phyloP scores from a whole-genome alignment of 2,113 vertebrate species.

The Budorcas taxicolor region DNA sequence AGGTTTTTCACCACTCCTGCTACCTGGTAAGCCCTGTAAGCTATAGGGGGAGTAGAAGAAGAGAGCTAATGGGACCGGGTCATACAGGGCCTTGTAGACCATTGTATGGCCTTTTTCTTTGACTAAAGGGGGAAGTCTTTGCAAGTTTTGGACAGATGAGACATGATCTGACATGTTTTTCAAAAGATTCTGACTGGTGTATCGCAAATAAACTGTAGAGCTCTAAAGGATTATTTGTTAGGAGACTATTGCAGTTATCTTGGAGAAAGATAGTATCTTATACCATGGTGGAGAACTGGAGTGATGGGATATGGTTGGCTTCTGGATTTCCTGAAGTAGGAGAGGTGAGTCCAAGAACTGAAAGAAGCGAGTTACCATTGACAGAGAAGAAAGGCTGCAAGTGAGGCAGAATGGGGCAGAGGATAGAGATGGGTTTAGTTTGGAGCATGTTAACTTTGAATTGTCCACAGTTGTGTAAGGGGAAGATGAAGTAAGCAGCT shows the following conservation, averaged over 20 bases:
- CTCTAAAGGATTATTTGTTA: background rate
- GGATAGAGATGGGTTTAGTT: background rate
- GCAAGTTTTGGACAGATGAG: background rate
- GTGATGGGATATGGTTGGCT: background rate
- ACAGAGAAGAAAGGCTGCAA: background rate
- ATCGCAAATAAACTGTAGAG: background rate
- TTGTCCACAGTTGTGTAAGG: background rate
- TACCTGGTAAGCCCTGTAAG: background rate
- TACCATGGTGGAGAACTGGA: background rate
- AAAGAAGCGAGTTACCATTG: background rate
- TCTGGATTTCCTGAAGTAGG: background rate
- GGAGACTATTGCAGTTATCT: background rate
- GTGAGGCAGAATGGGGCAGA: background rate
- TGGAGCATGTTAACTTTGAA: background rate
- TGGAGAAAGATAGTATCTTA: background rate
- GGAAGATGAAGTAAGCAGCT: background rate
- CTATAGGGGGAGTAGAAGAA: background rate
- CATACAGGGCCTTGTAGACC: background rate
- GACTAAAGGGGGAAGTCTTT: background rate
- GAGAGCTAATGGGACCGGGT: background rate
- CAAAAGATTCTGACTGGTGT: background rate
- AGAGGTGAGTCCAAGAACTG: background rate
- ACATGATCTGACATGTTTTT: background rate
- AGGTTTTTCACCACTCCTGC: background rate
- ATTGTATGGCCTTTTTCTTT: background rate